Evolutionary conservation across 2,797 vertebrate genomes (phyloP), one percentile per base, ranked within the genome.

Genomic region (Syndactyla subalaris): DNA sequence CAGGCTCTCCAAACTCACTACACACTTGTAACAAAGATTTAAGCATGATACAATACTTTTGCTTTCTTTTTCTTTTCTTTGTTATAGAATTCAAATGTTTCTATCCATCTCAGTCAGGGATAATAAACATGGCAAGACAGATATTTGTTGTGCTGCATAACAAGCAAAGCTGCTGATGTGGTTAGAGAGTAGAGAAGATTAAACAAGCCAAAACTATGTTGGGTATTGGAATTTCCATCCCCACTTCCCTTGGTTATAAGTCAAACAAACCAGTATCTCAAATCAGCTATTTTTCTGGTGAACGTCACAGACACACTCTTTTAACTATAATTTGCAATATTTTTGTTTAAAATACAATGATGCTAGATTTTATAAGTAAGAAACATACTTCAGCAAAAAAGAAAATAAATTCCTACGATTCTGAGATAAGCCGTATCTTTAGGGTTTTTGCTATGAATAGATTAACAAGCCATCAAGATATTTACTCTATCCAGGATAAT

Each of bases 381-480:
- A 85, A 4, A 29, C 1, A 59, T 17, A 23, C 4, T 61, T 76
- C 51, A 30, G 17, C 2, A 6, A 78, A 65, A 45, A 52, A 41
- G 29, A 45, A 43, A 29, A 49, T 9, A 59, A 1, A 6, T 23
- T 7, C 6, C 23, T 51, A 23, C 46, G 24, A 48, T 71, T 87
- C 83, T 91, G 43, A 68, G 36, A 78, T 55, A 66, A 80, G 7
- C 12, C 11, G 3, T 73, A 81, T 54, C 30, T 94, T 83, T 85
- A 43, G 73, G 48, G 23, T 2, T 51, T 91, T 88, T 85, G 17
- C 48, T 79, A 70, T 67, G 15, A 85, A 89, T 9, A 78, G 48
- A 86, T 79, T 94, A 86, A 75, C 29, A 94, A 79, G 21, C 39
- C 48, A 89, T 73, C 36, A 88, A 73, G 43, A 87, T 89, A 88